These are phyloP conservation scores for Cephus nigrinus DNA, from an alignment of 2,888 invertebrate genomes.

Conservation along the genomic window DNA sequence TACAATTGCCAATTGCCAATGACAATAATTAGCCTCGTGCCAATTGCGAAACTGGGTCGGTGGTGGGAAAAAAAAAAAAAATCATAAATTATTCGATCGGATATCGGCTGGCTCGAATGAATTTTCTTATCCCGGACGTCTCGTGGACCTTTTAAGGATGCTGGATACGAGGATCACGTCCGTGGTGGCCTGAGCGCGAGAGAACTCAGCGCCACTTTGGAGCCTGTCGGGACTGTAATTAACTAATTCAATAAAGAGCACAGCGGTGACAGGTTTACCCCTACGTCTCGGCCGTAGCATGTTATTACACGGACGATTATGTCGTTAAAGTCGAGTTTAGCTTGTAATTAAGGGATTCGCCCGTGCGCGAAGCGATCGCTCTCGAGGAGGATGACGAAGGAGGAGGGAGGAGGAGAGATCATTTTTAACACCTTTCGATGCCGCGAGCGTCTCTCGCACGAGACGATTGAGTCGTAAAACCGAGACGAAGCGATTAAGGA, in stretches of 20 bases:
- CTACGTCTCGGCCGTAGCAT: conserved; percentile 35
- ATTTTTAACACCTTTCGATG: conserved; percentile 5
- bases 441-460: background rate
- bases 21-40: conserved; percentile 35
- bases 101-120: background rate
- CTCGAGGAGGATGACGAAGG: background rate
- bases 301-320: conserved; percentile 50
- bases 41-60: conserved; percentile 17
- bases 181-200: conserved; percentile 1
- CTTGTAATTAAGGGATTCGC: conserved; percentile 45
- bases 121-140: background rate
- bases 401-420: too few relatives aligned
- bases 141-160: background rate
- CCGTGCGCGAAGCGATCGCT: conserved; percentile 23
- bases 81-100: conserved; percentile 14
- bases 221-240: background rate
- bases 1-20: conserved; percentile 28
- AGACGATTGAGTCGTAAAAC: conserved; percentile 41
- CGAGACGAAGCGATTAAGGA: background rate
- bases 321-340: conserved; percentile 44
- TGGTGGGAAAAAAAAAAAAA: background rate
- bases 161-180: background rate
- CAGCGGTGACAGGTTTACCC: conserved; percentile 46
- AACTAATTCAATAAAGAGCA: conserved; percentile 53
- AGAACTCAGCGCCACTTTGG: background rate